A percentile compares a stretch with the other conserved stretches of the same genome.
These are phyloP conservation scores for Myiotriccus ornatus DNA, from an alignment of 2,797 vertebrate genomes.

Conservation along the genomic window DNA sequence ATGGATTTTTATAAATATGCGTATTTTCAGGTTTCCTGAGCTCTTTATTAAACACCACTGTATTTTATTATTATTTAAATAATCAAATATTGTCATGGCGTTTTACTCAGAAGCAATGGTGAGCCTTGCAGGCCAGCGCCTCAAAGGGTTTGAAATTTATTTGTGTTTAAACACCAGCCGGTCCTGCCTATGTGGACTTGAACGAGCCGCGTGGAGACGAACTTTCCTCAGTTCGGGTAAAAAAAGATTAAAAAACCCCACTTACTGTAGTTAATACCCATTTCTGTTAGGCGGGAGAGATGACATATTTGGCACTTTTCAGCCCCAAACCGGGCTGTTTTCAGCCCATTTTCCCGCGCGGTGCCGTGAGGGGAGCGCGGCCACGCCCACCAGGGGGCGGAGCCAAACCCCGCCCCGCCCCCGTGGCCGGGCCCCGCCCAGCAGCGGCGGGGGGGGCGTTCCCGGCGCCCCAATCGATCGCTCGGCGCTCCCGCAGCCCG, in stretches of 20 bases:
- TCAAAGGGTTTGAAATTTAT: background rate
- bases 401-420: too few species aligned
- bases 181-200: background rate
- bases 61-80: background rate
- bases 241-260: background rate
- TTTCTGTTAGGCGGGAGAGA: background rate
- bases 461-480: background rate
- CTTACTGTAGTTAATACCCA: background rate
- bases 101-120: background rate
- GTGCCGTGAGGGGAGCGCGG: background rate
- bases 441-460: background rate
- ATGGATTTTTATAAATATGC: background rate
- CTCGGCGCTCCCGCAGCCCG: background rate
- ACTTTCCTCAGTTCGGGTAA: background rate
- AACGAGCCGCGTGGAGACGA: background rate
- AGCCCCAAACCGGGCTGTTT: too few species aligned
- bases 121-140: background rate
- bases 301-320: background rate
- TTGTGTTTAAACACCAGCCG: background rate
- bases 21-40: background rate
- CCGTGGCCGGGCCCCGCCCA: background rate
- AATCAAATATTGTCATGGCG: background rate
- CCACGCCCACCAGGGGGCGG: background rate
- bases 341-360: background rate
- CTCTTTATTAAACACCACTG: background rate